Conservation (phyloP, 2,113 vertebrate species). For the Rana temporaria region DNA sequence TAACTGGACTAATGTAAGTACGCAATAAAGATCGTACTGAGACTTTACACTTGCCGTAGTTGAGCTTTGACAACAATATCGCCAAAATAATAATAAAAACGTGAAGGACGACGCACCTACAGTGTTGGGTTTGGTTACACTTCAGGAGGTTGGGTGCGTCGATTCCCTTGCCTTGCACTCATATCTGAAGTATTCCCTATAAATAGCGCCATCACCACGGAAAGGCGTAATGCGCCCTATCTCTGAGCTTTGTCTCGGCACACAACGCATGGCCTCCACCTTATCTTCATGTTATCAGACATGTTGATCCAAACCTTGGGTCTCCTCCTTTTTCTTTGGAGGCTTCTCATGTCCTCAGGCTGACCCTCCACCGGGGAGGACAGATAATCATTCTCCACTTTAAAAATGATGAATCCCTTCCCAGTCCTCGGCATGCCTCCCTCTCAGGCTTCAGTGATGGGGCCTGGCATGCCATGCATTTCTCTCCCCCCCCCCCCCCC, state of each 20-base stretch:
- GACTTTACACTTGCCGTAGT: too few relatives aligned
- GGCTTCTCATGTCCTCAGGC: slow-evolving; percentile 55
- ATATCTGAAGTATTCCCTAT: slow-evolving; percentile 35
- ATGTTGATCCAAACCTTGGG: slow-evolving; percentile 41
- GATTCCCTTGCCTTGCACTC: slow-evolving; percentile 2
- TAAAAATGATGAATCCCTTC: slow-evolving; percentile 52
- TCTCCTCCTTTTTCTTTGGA: slow-evolving; percentile 30
- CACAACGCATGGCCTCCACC: slow-evolving; percentile 44
- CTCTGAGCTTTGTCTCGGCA: slow-evolving; percentile 54
- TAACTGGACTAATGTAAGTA: too few relatives aligned
- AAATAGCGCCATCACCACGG: slow-evolving; percentile 22
- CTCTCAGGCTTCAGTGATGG: slow-evolving; percentile 33
- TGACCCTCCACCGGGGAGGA: slow-evolving; percentile 54
- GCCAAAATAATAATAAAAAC: too few relatives aligned
- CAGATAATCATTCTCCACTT: slow-evolving; percentile 55
- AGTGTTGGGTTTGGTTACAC: too few relatives aligned
- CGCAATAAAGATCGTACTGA: too few relatives aligned
- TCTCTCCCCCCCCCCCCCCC: slow-evolving; percentile 50
- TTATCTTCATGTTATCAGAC: slow-evolving; percentile 49
- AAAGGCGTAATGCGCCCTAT: slow-evolving; percentile 33
- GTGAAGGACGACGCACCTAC: too few relatives aligned
- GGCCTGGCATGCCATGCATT: slow-evolving; percentile 54
- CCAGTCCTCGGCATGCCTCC: slow-evolving; percentile 30
- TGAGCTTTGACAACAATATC: too few relatives aligned
- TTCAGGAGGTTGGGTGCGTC: neutral